Base-by-base conservation (phyloP, 2,113 vertebrate species). In the Nibea coibor region DNA sequence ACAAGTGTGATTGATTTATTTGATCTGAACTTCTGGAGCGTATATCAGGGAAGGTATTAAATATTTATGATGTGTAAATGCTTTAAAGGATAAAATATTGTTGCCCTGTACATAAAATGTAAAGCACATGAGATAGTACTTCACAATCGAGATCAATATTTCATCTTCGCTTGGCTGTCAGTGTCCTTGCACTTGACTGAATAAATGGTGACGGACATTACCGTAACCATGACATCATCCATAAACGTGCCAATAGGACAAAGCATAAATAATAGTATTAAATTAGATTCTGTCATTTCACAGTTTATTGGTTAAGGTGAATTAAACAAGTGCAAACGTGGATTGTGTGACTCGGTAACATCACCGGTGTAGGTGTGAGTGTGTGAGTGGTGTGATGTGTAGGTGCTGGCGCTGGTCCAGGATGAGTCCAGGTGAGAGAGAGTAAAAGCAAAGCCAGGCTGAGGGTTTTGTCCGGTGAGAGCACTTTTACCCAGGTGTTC, bases 101-200 rank as follows among this genome's bases (percentile, higher is more conserved):
- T 39, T 16, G 7, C 28, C 0, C 5, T 3, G 7, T 15, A 17
- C 14, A 26, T 6, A 7, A 47, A 24, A 24, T 51, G 10, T 53
- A n/a, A 78, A 53, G 56, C 28, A 11, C 28, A 19, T 48, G 24
- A 14, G 6, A 56, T 10, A 3, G 0, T n/a, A 1, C 45, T 28
- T 66, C 24, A 64, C 48, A 51, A 63, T 3, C 43, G 42, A 10
- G 67, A 20, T 65, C 51, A 39, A 65, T 80, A 57, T 24, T 47
- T 22, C 19, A 24, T 54, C 48, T 45, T 54, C 24, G 31, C 48
- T 15, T 56, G 35, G 16, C 22, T 24, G 48, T 22, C 67, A 47
- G 12, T 4, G 26, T 48, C 67, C 48, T 54, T 62, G 39, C 10
- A 24, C 57, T 48, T 54, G 31, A 19, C 26, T 10, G 31, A 28